These are phyloP conservation scores for Limnephilus rhombicus DNA, from an alignment of 2,888 invertebrate genomes.

Conservation along the genomic window DNA sequence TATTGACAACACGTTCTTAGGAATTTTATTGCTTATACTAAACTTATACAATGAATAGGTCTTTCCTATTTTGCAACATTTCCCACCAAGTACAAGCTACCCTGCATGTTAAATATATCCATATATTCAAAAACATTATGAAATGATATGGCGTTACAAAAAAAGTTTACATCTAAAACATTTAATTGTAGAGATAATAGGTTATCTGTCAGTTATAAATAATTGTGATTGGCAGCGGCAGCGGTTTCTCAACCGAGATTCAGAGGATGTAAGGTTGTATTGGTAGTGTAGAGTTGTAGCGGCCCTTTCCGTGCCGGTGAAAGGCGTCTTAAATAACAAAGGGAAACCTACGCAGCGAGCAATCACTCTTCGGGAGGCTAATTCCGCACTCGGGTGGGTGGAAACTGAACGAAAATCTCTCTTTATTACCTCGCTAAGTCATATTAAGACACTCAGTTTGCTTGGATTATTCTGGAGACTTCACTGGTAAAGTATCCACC, in stretches of 20 bases:
- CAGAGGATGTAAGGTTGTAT: background rate
- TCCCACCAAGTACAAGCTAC: background rate
- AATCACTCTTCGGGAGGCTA: background rate
- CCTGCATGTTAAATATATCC: background rate
- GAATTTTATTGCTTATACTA: background rate
- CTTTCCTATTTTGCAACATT: background rate
- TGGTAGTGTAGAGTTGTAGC: background rate
- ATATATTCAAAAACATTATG: background rate
- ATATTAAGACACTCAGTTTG: background rate
- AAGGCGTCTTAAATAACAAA: conserved; percentile 5
- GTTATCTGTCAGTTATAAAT: background rate
- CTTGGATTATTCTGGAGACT: background rate
- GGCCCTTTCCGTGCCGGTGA: conserved; percentile 8
- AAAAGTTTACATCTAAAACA: background rate
- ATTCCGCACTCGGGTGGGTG: background rate
- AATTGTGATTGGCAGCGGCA: background rate
- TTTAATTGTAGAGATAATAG: background rate
- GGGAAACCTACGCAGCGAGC: background rate
- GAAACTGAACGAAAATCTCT: background rate
- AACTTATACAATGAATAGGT: no score
- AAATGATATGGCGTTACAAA: background rate
- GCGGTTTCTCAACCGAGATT: background rate
- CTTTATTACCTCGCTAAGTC: background rate
- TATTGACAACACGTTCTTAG: background rate
- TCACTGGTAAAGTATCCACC: background rate